Conservation (phyloP, 1,140 invertebrate genomes). For the Epicauta chinensis region DNA sequence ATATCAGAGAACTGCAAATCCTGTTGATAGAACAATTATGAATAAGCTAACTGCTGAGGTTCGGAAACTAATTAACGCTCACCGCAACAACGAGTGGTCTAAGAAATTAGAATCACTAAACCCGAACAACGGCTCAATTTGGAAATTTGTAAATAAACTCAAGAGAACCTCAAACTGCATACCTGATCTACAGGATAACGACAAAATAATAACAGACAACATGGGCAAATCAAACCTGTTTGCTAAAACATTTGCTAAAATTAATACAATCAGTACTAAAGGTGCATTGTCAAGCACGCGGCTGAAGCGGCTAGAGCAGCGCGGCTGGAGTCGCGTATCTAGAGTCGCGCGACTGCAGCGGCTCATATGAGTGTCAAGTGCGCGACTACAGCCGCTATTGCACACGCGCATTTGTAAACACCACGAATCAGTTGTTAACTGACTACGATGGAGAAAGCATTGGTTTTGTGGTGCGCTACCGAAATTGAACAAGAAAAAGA, state of each 20-base stretch:
- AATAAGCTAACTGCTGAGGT: background rate
- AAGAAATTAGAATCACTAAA: background rate
- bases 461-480: too few species aligned
- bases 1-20: constrained; percentile 1
- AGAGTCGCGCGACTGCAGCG: too few species aligned
- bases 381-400: too few species aligned
- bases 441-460: too few species aligned
- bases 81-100: background rate
- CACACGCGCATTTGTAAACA: too few species aligned
- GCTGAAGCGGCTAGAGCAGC: too few species aligned
- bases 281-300: too few species aligned
- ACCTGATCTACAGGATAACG: background rate
- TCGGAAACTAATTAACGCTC: background rate
- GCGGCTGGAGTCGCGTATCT: too few species aligned
- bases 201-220: background rate
- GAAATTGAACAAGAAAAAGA: too few species aligned
- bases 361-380: too few species aligned
- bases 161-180: background rate
- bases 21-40: background rate
- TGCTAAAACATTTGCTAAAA: background rate
- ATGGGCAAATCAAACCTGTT: background rate
- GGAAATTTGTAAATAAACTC: background rate
- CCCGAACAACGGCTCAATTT: background rate
- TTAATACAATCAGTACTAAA: background rate
- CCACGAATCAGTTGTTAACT: too few species aligned